Conservation (phyloP, 2,888 invertebrate genomes). For the Stenolophus ochropezus region DNA sequence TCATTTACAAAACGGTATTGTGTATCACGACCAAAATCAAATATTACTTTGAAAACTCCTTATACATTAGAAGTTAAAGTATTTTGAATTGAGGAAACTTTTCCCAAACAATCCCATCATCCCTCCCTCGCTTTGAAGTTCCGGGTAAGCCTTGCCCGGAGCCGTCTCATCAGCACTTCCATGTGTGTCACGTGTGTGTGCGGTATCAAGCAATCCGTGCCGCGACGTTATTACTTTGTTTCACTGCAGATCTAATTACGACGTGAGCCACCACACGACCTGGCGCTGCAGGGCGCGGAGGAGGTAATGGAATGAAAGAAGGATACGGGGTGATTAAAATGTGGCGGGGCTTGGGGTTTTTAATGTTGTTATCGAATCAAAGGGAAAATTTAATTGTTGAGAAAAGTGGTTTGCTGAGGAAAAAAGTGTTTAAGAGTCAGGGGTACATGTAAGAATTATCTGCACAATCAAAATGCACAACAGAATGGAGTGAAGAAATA, state of each 20-base stretch:
- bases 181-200: neutral
- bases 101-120: too few relatives aligned
- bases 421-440: neutral
- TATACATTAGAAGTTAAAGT: too few relatives aligned
- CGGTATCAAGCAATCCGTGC: conserved; percentile 25
- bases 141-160: neutral
- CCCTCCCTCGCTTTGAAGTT: neutral
- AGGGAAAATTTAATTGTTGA: neutral
- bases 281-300: neutral
- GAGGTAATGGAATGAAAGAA: neutral
- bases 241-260: conserved; percentile 32
- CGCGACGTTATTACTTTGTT: conserved; percentile 39
- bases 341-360: neutral
- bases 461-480: too few relatives aligned
- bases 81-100: too few relatives aligned
- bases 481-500: too few relatives aligned
- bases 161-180: neutral
- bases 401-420: neutral
- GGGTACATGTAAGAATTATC: too few relatives aligned
- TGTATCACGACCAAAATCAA: too few relatives aligned
- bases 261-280: conserved; percentile 18
- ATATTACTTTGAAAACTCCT: too few relatives aligned
- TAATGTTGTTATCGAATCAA: neutral
- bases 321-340: neutral
- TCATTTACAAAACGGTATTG: too few relatives aligned